These are phyloP conservation scores for Coreius guichenoti DNA, from an alignment of 2,797 vertebrate species.

Conservation along the genomic window DNA sequence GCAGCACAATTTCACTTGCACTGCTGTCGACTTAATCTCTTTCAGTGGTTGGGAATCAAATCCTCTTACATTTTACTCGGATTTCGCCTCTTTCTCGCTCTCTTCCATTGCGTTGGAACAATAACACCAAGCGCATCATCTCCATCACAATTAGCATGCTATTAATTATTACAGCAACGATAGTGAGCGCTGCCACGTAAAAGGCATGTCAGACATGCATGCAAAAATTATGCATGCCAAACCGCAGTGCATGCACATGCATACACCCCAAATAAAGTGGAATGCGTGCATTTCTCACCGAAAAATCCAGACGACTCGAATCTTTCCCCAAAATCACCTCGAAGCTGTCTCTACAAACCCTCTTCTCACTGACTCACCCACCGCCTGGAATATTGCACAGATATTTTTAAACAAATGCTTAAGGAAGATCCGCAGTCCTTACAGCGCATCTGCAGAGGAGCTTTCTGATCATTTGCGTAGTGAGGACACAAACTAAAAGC, in stretches of 20 bases:
- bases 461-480: slow-evolving; percentile 73
- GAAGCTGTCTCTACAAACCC: slow-evolving; percentile 73
- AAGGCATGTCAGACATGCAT: slow-evolving; percentile 9
- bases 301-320: slow-evolving; percentile 27
- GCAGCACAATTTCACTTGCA: slow-evolving; percentile 94
- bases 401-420: slow-evolving; percentile 26
- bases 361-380: slow-evolving; percentile 73
- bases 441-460: slow-evolving; percentile 56
- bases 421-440: slow-evolving; percentile 50
- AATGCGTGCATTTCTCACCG: slow-evolving; percentile 27
- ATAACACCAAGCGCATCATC: slow-evolving; percentile 7
- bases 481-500: slow-evolving; percentile 75
- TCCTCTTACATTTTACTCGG: slow-evolving; percentile 82
- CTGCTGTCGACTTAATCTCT: slow-evolving; percentile 87
- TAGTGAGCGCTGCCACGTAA: not conserved
- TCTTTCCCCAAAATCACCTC: slow-evolving; percentile 50
- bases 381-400: slow-evolving; percentile 53
- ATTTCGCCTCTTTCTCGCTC: slow-evolving; percentile 52
- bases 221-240: slow-evolving; percentile 15
- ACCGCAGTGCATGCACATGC: slow-evolving; percentile 23
- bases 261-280: slow-evolving; percentile 1
- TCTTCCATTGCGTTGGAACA: slow-evolving; percentile 41
- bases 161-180: slow-evolving; percentile 4
- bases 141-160: slow-evolving; percentile 21
- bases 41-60: slow-evolving; percentile 84